phyloP scores from a whole-genome alignment of 2,113 vertebrate genomes.

The Microcebus lehilahytsara region DNA sequence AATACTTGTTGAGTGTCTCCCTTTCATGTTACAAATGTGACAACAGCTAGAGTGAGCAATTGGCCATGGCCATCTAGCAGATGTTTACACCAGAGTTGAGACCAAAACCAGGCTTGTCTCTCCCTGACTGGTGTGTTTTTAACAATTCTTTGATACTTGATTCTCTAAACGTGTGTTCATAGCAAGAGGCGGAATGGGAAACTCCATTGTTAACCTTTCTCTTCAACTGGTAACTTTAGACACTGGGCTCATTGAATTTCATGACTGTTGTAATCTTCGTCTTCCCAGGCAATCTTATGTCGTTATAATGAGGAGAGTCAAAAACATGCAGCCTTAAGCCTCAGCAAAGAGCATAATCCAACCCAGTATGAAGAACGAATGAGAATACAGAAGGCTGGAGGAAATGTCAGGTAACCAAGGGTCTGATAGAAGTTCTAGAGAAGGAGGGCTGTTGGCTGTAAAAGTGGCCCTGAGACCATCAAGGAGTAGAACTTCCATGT shows the following conservation, averaged over 20 bases:
- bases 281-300: constrained; percentile 93
- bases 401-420: constrained; percentile 91
- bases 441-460: fast-evolving
- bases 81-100: neutral
- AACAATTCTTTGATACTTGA: too few relatives aligned
- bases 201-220: neutral
- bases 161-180: neutral
- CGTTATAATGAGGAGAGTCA: constrained; percentile 86
- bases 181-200: neutral
- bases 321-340: constrained; percentile 88
- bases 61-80: neutral
- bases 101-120: too few relatives aligned
- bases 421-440: fast-evolving
- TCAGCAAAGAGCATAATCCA: constrained; percentile 97
- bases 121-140: neutral
- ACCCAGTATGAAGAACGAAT: constrained; percentile 97
- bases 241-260: neutral
- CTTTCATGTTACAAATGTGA: neutral
- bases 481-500: fast-evolving
- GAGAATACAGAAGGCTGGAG: constrained; percentile 97
- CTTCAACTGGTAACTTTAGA: neutral
- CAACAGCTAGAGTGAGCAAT: neutral
- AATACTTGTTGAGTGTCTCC: neutral
- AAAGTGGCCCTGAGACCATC: fast-evolving
- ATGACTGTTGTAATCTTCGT: neutral